phyloP scores from a whole-genome alignment of 2,797 vertebrate genomes.

The Euphonia xanthogaster region DNA sequence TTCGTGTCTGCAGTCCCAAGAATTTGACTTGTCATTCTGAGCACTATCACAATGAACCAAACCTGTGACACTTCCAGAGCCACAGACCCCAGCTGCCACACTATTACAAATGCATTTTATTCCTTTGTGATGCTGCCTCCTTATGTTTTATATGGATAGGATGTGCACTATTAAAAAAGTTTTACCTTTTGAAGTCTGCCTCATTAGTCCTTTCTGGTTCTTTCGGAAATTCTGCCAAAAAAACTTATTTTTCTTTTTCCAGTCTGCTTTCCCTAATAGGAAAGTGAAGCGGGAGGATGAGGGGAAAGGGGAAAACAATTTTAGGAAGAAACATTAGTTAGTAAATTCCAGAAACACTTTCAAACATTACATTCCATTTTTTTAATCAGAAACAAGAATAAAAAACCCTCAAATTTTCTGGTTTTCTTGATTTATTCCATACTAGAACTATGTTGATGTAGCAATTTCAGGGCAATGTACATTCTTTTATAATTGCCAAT shows the following conservation, averaged over 20 bases:
- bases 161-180: neutral
- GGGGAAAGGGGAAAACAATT: neutral
- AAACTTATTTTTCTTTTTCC: constrained; percentile 98
- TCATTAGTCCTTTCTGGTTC: constrained; percentile 88
- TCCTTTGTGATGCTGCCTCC: neutral
- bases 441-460: neutral
- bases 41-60: neutral
- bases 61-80: neutral
- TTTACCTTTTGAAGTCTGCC: constrained; percentile 94
- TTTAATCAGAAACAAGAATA: neutral
- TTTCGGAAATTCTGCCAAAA: constrained; percentile 99
- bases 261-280: constrained; percentile 90
- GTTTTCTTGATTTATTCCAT: neutral
- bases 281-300: neutral
- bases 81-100: neutral
- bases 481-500: constrained; percentile 5
- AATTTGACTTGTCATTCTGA: neutral
- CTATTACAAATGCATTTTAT: neutral
- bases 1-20: neutral
- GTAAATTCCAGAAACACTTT: constrained; percentile 2
- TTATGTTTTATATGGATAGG: neutral
- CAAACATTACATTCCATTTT: neutral
- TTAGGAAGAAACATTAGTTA: constrained; percentile 52
- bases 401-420: neutral
- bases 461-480: constrained; percentile 30